Evolutionary conservation across 2,797 vertebrate species (phyloP), one percentile per base, ranked within the genome.

Genomic region (Acipenser ruthenus): DNA sequence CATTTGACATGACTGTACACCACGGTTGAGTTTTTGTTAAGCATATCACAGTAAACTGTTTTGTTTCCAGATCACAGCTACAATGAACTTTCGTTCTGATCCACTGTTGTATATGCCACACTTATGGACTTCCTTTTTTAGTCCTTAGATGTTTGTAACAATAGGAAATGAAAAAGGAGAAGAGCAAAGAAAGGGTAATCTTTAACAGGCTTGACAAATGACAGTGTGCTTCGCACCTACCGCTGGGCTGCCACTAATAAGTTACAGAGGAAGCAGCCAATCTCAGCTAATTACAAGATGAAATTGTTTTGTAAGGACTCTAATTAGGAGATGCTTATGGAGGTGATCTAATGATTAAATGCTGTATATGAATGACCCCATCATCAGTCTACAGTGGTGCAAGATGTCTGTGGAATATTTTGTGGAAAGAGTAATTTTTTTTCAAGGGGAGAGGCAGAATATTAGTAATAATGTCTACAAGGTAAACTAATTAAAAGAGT

Each of bases 401-500:
- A 90, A 86, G 85, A 89, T 84, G 87, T 88, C 82, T 83, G 84
- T 58, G 74, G 79, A 83, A 83, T 89, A 84, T 84, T 91, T 86
- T 88, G 83, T 83, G 78, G 77, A 84, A 86, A 91, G 79, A 89
- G 81, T 88, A 75, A 82, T 82, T 86, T 81, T 84, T 81, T 85
- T 80, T 83, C 76, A 73, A 80, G 83, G 82, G 83, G 84, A 80
- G 83, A 88, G 83, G 86, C 84, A 82, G 89, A 85, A 90, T 92
- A 89, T 92, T 92, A 93, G 89, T 91, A 90, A 93, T 93, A 93
- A 94, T 93, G 89, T 90, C 92, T 92, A 91, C 83, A 93, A 95
- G 90, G 94, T 95, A 94, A 94, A 95, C 92, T 94, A 93, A 99
- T 97, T 96, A 97, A 83, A 88, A 88, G 81, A 88, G 88, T 83